A percentile compares a stretch with the other conserved stretches of the same genome.
Conservation (phyloP, 2,888 invertebrate species). For the Notodonta dromedarius region DNA sequence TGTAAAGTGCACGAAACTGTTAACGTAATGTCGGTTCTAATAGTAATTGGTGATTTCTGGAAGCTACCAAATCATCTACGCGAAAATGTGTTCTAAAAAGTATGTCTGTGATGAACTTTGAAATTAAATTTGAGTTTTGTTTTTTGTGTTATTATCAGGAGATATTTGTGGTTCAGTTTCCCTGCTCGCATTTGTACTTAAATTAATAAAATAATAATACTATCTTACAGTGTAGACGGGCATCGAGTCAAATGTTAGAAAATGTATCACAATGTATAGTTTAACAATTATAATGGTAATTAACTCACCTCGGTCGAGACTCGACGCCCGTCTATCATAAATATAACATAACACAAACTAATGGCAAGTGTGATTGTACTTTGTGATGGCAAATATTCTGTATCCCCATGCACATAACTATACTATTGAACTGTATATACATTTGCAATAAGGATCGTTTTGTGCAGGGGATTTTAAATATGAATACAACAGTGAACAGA, state of each 20-base stretch:
- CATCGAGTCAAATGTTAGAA: slow-evolving; percentile 14
- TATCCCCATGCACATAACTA: slow-evolving; percentile 1
- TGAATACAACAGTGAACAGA: no score
- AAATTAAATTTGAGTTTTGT: no score
- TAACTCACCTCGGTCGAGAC: slow-evolving; percentile 1
- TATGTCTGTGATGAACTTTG: no score
- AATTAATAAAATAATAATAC: slow-evolving; percentile 23
- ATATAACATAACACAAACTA: slow-evolving; percentile 16
- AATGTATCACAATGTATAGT: neutral
- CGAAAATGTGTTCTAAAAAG: no score
- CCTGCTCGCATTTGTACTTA: slow-evolving; percentile 13
- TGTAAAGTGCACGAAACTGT: no score
- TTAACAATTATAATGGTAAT: neutral
- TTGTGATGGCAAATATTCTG: slow-evolving; percentile 18
- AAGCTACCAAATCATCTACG: no score
- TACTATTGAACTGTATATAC: no score
- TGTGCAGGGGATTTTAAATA: no score
- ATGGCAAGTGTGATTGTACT: slow-evolving; percentile 27
- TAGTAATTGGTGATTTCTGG: no score
- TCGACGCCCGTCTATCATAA: slow-evolving; percentile 21
- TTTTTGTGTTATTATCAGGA: no score
- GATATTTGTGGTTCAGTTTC: slow-evolving; percentile 13
- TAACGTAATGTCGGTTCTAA: no score
- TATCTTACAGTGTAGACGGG: slow-evolving; percentile 16
- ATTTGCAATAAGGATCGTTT: no score